These are phyloP conservation scores for Anseranas semipalmata DNA, from an alignment of 2,113 vertebrate genomes.

Conservation along the genomic window DNA sequence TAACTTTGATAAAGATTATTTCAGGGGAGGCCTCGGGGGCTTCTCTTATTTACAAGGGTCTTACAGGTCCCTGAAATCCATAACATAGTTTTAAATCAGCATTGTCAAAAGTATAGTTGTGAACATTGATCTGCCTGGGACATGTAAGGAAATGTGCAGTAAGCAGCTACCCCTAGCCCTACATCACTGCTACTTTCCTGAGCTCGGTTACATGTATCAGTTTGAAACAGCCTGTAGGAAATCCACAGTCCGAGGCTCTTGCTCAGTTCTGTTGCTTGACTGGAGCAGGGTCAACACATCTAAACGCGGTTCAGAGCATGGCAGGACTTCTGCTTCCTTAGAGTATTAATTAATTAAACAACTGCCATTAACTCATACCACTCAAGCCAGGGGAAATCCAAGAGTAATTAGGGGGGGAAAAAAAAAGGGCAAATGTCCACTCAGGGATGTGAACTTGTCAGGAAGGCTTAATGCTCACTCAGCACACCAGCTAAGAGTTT, in stretches of 20 bases:
- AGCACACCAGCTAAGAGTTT: background rate
- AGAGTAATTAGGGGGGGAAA: background rate
- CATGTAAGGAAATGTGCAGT: background rate
- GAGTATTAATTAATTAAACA: slow-evolving; percentile 38
- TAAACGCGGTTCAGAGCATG: background rate
- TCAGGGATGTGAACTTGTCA: background rate
- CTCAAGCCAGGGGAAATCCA: background rate
- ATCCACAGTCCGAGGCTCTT: background rate
- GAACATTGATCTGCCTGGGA: background rate
- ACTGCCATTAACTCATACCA: background rate
- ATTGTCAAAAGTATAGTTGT: background rate
- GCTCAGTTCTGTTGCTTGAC: background rate
- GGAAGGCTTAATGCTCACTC: background rate
- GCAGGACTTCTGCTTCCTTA: background rate
- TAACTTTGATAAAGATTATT: slow-evolving; percentile 31
- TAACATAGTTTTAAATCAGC: background rate
- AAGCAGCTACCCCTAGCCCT: background rate
- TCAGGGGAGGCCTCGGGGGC: background rate
- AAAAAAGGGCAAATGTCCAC: background rate
- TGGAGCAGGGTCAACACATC: background rate
- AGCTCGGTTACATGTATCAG: background rate
- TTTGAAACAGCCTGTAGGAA: background rate
- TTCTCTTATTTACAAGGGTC: background rate
- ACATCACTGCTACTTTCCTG: background rate
- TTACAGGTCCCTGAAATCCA: background rate